These are phyloP conservation scores for Platanista minor DNA, from an alignment of 2,113 vertebrate genomes.

Conservation along the genomic window DNA sequence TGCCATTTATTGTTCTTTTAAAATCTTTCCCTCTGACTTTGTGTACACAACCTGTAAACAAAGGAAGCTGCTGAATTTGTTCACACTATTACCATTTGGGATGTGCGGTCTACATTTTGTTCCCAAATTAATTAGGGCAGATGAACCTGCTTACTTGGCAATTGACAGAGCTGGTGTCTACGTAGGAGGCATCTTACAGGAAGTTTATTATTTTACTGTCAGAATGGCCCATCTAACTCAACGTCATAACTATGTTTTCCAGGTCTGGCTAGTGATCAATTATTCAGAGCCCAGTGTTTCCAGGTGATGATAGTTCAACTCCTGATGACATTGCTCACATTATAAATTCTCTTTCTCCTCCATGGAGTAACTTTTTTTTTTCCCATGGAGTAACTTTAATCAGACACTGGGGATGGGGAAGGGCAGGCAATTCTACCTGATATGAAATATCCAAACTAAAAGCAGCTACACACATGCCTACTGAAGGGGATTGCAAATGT, in stretches of 20 bases:
- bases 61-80: constrained; percentile 31
- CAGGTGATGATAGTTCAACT: neutral
- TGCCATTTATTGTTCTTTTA: constrained; percentile 40
- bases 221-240: neutral
- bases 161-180: neutral
- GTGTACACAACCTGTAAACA: constrained; percentile 31
- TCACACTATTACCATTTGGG: constrained; percentile 17
- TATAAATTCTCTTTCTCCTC: neutral
- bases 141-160: neutral
- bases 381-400: neutral
- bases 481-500: neutral
- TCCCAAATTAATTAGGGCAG: neutral
- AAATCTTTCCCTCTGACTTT: constrained; percentile 33
- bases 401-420: neutral
- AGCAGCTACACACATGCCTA: neutral
- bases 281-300: constrained; percentile 14
- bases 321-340: neutral
- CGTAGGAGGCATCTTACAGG: neutral
- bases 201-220: neutral
- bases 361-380: neutral
- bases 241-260: neutral
- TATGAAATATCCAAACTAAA: neutral
- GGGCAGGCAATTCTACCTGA: neutral
- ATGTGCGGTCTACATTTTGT: constrained; percentile 11
- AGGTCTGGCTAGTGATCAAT: neutral